Percentiles rank a stretch among this genome's conserved stretches.
Evolutionary conservation across 1,140 invertebrate species (phyloP).

Genomic region (Hestina assimilis): DNA sequence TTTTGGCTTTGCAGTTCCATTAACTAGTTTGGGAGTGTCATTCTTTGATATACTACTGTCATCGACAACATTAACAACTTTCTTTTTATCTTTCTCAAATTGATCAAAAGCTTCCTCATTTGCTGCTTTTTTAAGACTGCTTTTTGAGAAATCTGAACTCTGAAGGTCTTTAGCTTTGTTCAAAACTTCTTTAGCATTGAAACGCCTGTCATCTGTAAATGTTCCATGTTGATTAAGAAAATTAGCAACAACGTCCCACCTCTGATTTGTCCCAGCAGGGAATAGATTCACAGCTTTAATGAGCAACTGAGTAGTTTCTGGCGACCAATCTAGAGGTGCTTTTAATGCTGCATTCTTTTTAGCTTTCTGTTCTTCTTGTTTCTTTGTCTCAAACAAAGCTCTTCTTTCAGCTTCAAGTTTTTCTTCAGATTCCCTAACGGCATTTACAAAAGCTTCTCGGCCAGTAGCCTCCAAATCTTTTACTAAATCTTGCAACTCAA

Average conservation of each 20-base stretch:
- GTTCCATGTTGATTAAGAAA: constrained; percentile 95
- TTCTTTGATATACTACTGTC: constrained; percentile 79
- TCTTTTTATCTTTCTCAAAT: constrained; percentile 92
- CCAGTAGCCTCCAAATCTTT: constrained; percentile 84
- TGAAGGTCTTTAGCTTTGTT: constrained; percentile 97
- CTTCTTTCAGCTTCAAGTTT: constrained; percentile 88
- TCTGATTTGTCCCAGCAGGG: constrained; percentile 95
- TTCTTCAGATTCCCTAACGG: constrained; percentile 85
- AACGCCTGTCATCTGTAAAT: constrained; percentile 75
- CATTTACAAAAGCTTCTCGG: constrained; percentile 81
- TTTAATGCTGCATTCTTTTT: constrained; percentile 67
- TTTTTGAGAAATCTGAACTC: constrained; percentile 92
- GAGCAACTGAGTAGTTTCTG: constrained; percentile 90
- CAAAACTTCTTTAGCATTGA: constrained; percentile 93
- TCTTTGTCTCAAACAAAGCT: constrained; percentile 79
- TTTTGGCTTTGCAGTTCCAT: constrained; percentile 59
- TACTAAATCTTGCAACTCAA: constrained; percentile 88
- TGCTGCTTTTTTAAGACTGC: constrained; percentile 89
- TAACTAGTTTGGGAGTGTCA: constrained; percentile 60
- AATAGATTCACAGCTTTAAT: constrained; percentile 98
- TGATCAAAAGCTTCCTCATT: constrained; percentile 95
- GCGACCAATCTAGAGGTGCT: constrained; percentile 84
- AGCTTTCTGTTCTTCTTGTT: constrained; percentile 64
- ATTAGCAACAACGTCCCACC: constrained; percentile 97
- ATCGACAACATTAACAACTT: constrained; percentile 79